phyloP scores from a whole-genome alignment of 2,113 vertebrate genomes.

The Phalacrocorax brasilianus region DNA sequence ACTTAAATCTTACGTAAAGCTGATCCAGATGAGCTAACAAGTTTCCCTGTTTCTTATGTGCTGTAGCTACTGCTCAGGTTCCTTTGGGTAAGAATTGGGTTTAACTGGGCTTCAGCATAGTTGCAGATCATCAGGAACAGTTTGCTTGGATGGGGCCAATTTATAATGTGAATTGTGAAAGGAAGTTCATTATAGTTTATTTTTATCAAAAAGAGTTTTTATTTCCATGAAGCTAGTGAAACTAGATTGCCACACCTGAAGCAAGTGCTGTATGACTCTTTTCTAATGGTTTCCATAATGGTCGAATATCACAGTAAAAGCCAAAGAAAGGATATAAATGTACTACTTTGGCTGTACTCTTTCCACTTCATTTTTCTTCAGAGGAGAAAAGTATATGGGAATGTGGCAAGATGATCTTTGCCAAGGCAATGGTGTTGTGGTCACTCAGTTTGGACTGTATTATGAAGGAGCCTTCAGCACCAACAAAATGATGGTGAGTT shows the following conservation, averaged over 20 bases:
- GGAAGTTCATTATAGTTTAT: neutral
- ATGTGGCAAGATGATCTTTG: constrained; percentile 94
- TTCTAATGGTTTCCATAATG: neutral
- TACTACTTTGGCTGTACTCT: neutral
- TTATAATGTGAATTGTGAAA: neutral
- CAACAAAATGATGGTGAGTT: constrained; percentile 96
- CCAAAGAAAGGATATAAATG: neutral
- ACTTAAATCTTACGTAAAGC: neutral
- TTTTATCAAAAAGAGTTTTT: neutral
- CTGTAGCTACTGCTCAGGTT: neutral
- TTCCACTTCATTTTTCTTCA: constrained; percentile 45
- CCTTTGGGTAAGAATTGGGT: neutral
- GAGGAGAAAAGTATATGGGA: constrained; percentile 98
- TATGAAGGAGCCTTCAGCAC: constrained; percentile 93
- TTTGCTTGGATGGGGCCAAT: neutral
- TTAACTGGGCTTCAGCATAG: neutral
- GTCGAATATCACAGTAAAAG: neutral
- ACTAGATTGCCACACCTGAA: neutral
- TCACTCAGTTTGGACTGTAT: constrained; percentile 97
- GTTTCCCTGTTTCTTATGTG: neutral
- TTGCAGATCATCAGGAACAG: neutral
- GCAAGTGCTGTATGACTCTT: neutral
- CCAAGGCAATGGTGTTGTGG: constrained; percentile 93
- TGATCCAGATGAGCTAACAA: neutral
- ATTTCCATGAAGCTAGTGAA: neutral